Evolutionary conservation across 2,888 invertebrate species (phyloP).

Genomic region (Phyto melanocephala): DNA sequence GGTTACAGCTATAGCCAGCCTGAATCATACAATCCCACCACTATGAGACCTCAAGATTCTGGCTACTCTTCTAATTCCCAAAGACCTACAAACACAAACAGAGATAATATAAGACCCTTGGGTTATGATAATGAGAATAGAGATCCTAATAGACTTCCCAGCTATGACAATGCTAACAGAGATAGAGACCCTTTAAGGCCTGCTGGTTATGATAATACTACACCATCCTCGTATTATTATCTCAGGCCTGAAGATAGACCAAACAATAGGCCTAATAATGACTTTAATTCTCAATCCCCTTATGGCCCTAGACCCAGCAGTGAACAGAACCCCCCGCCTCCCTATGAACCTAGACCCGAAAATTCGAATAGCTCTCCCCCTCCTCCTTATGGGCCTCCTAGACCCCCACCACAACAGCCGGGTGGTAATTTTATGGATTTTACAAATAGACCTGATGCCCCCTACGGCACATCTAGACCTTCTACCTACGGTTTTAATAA

Average conservation of each 20-base stretch:
- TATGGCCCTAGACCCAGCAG: slow-evolving; percentile 63
- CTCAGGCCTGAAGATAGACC: slow-evolving; percentile 10
- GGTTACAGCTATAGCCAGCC: slow-evolving; percentile 77
- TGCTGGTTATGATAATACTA: slow-evolving; percentile 67
- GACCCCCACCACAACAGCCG: slow-evolving; percentile 56
- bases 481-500: slow-evolving; percentile 60
- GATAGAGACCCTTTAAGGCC: slow-evolving; percentile 51
- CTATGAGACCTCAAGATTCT: slow-evolving; percentile 68
- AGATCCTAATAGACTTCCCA: slow-evolving; percentile 56
- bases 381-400: slow-evolving; percentile 48
- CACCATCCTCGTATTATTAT: slow-evolving; percentile 1
- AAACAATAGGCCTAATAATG: slow-evolving; percentile 25
- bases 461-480: slow-evolving; percentile 63
- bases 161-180: slow-evolving; percentile 65
- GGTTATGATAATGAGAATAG: slow-evolving; percentile 67
- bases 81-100: slow-evolving; percentile 37
- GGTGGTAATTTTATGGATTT: slow-evolving; percentile 69
- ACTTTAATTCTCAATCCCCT: not conserved
- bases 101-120: slow-evolving; percentile 49
- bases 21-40: slow-evolving; percentile 73
- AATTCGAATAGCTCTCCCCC: slow-evolving; percentile 64
- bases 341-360: slow-evolving; percentile 57
- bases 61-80: slow-evolving; percentile 57
- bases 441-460: slow-evolving; percentile 75
- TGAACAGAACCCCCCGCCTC: slow-evolving; percentile 66